Base-by-base conservation (phyloP, 2,113 vertebrate species). In the Vanacampus margaritifer region DNA sequence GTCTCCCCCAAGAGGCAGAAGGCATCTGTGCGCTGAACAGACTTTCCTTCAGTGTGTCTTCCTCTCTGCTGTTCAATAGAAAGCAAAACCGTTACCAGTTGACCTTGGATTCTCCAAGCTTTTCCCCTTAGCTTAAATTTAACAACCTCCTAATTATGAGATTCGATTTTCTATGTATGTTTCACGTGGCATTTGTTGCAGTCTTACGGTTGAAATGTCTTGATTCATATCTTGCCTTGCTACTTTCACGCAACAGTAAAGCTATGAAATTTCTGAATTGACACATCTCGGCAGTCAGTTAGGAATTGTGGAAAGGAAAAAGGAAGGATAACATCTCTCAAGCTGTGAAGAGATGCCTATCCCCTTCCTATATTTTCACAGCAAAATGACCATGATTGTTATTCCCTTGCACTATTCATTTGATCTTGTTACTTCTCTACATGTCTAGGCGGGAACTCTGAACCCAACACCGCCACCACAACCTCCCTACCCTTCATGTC, bases 1-100 rank as follows among this genome's bases (percentile, higher is more conserved):
- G 87, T 85, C 91, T 84, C 90, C 91, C 89, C 82, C 90, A 61
- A 83, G 89, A 90, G 90, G 87, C 39, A 1, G 57, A 46, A 77
- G 71, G 64, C 9, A 56, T 73, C 41, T 46, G 51, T 78, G 64
- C 76, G 36, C 26, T 23, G 85, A 82, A 74, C 73, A 74, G 50
- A 61, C 74, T 57, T 58, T 16, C 57, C 81, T 75, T 73, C 73
- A 24, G 13, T 23, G 19, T 3, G 58, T 21, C 21, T 36, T 58
- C 32, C 35, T 61, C n/a, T 61, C 36, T 4, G 4, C 36, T 39
- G 58, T 35, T 41, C 12, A 9, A 16, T 2, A 24, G 12, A 66
- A 85, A 82, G 67, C 50, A 73, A 86, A 86, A 73, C 77, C 84
- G 78, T 76, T 76, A 46, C 79, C 80, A 11, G 17, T 10, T 19